These are phyloP conservation scores for Trichechus manatus DNA, from an alignment of 2,113 vertebrate genomes.

Conservation along the genomic window DNA sequence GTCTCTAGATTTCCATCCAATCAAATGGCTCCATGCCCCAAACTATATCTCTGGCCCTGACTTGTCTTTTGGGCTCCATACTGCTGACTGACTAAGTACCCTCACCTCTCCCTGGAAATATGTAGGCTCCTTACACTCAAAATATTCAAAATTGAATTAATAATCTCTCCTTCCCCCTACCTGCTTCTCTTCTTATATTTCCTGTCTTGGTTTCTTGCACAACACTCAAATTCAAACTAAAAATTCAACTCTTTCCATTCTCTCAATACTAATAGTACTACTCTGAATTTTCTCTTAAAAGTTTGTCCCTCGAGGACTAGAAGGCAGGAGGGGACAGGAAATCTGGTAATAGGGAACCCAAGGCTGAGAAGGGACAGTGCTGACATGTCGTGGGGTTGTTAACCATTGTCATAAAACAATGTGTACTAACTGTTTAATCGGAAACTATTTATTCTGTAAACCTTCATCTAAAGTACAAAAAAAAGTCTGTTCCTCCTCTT, in stretches of 20 bases:
- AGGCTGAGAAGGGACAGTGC: too few species aligned
- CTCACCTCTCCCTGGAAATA: not conserved
- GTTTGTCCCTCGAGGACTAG: not conserved
- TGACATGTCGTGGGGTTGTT: too few species aligned
- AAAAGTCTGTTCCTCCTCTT: not conserved
- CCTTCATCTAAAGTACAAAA: too few species aligned
- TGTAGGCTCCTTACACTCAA: not conserved
- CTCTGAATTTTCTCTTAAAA: not conserved
- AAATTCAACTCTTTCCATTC: not conserved
- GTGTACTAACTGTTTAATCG: too few species aligned
- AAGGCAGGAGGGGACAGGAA: too few species aligned
- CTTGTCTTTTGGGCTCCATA: not conserved
- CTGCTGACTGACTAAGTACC: not conserved
- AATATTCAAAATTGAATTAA: not conserved
- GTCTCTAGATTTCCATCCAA: not conserved
- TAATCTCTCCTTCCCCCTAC: not conserved
- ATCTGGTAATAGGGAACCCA: too few species aligned
- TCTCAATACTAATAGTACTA: not conserved
- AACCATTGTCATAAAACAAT: too few species aligned
- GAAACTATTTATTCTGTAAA: too few species aligned
- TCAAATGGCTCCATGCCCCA: not conserved
- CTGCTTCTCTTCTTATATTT: not conserved
- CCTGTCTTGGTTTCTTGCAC: not conserved
- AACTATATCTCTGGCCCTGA: not conserved
- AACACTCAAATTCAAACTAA: not conserved